phyloP scores from a whole-genome alignment of 2,113 vertebrate species.

The Neogale vison region DNA sequence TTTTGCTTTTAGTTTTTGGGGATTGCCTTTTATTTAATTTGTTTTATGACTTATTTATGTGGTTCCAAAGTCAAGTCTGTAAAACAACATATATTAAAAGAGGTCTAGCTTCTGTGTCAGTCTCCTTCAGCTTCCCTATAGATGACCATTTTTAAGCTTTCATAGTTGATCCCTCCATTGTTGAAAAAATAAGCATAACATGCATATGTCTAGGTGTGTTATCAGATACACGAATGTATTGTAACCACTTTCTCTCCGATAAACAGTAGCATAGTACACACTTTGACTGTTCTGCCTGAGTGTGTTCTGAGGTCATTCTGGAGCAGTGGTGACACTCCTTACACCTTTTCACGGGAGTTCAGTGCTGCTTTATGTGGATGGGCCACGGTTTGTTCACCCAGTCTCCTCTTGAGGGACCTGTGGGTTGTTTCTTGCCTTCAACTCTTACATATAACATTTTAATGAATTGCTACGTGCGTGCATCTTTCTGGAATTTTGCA shows the following conservation, averaged over 20 bases:
- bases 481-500: background rate
- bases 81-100: background rate
- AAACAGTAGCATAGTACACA: accelerated
- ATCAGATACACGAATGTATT: accelerated
- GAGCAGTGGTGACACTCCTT: background rate
- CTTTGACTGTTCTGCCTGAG: background rate
- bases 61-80: background rate
- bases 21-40: background rate
- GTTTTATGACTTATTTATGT: background rate
- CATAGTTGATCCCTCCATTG: background rate
- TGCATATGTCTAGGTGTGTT: background rate
- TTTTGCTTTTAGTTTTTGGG: background rate
- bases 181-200: background rate
- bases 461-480: too few relatives aligned
- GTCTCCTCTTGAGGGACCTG: background rate
- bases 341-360: accelerated
- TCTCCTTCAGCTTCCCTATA: background rate
- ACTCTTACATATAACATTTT: background rate
- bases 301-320: accelerated
- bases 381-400: accelerated
- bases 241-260: background rate
- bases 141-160: background rate
- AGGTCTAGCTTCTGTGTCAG: background rate
- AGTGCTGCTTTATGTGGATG: accelerated
- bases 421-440: background rate